Percentiles rank a stretch among this genome's conserved stretches.
Conservation (phyloP, 2,113 vertebrate species). For the Melanotaenia duboulayi region DNA sequence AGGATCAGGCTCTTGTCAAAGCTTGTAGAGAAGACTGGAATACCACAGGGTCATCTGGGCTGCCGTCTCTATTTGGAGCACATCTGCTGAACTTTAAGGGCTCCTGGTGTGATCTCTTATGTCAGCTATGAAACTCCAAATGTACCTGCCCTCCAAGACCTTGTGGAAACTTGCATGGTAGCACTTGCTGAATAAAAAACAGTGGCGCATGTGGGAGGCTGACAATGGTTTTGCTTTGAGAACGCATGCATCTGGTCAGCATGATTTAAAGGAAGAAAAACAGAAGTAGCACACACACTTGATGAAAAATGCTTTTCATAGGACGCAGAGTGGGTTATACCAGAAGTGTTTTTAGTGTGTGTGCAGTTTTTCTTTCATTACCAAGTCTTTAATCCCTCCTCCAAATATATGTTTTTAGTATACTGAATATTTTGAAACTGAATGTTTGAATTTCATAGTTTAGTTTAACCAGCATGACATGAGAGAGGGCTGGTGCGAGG, state of each 20-base stretch:
- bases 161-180: conserved; percentile 64
- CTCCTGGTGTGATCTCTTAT: conserved; percentile 46
- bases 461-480: conserved; percentile 59
- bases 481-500: conserved; percentile 55
- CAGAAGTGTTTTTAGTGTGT: conserved; percentile 39
- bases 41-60: conserved; percentile 42
- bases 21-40: conserved; percentile 38
- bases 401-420: conserved; percentile 1
- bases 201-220: conserved; percentile 46
- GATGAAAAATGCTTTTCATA: conserved; percentile 28
- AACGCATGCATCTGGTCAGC: conserved; percentile 64
- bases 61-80: conserved; percentile 45
- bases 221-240: conserved; percentile 39
- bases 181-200: conserved; percentile 31
- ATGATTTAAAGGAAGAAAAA: conserved; percentile 65
- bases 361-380: conserved; percentile 61
- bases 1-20: conserved; percentile 54
- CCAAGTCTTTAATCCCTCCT: conserved; percentile 15
- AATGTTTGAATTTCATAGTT: conserved; percentile 21
- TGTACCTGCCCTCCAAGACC: conserved; percentile 37
- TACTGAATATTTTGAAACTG: conserved; percentile 17
- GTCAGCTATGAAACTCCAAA: conserved; percentile 47
- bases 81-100: conserved; percentile 56
- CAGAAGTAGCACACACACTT: conserved; percentile 15
- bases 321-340: background rate